phyloP scores from a whole-genome alignment of 2,797 vertebrate species.

The Premnoplex brunnescens region DNA sequence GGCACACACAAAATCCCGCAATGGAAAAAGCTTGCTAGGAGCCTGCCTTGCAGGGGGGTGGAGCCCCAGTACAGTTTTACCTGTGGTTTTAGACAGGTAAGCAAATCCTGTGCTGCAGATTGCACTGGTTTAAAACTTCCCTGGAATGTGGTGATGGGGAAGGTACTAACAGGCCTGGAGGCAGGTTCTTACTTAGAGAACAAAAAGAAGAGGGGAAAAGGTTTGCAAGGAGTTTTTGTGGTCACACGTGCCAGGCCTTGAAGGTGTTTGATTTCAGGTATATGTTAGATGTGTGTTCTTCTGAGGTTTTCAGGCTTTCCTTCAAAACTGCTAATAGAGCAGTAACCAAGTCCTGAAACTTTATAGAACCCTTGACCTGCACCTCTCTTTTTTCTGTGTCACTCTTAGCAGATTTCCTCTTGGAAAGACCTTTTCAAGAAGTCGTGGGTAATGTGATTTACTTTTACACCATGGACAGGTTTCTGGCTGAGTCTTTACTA shows the following conservation, averaged over 20 bases:
- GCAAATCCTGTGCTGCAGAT: neutral
- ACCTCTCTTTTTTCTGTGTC: neutral
- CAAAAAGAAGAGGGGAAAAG: neutral
- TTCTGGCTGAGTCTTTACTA: neutral
- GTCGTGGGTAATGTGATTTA: neutral
- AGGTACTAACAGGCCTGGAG: neutral
- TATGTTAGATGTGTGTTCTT: neutral
- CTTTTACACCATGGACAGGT: neutral
- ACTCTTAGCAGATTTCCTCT: neutral
- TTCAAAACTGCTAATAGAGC: neutral
- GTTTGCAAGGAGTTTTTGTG: neutral
- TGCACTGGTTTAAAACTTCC: neutral
- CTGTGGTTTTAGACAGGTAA: neutral
- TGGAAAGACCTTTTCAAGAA: neutral
- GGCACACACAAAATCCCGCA: neutral
- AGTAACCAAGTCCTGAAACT: neutral
- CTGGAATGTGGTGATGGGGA: rapidly evolving
- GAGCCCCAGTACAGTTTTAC: neutral
- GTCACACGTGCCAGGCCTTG: neutral
- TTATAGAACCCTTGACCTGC: neutral
- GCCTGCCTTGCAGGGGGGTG: neutral
- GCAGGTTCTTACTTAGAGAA: neutral
- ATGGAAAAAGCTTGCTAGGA: neutral
- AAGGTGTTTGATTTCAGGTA: neutral
- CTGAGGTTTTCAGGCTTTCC: neutral